Percentiles rank a stretch among this genome's conserved stretches.
Evolutionary conservation across 37 sponge, comb jelly and placozoan genomes (phyloP).

Genomic region (Bolinopsis microptera): DNA sequence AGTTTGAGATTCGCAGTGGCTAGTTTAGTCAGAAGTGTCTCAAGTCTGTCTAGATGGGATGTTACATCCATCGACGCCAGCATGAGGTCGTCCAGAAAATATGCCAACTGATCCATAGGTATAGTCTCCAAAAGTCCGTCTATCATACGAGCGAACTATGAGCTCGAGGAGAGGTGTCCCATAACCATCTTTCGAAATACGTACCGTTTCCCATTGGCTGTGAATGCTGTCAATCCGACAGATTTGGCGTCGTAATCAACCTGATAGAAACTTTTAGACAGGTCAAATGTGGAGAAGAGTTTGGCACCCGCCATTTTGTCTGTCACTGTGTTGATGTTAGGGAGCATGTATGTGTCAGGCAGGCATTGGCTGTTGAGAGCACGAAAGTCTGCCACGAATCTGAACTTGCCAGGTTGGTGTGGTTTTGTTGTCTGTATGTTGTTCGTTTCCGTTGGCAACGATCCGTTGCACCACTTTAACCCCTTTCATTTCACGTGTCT

Average conservation of each 20-base stretch:
- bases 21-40: not conserved
- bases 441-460: not conserved
- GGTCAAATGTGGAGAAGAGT: conserved; percentile 11
- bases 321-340: conserved; percentile 5
- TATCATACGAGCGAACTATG: not conserved
- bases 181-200: not conserved
- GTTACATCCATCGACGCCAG: not conserved
- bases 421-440: not conserved
- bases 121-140: not conserved
- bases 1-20: not conserved
- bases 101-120: not conserved
- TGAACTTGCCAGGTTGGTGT: not conserved
- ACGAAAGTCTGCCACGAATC: conserved; percentile 21
- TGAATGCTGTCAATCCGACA: conserved; percentile 15
- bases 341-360: not conserved
- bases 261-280: conserved; percentile 25
- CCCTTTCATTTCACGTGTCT: not conserved
- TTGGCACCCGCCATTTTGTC: conserved; percentile 27
- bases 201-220: conserved; percentile 27
- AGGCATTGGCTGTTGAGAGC: conserved; percentile 33
- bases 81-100: conserved; percentile 34
- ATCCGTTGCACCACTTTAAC: not conserved
- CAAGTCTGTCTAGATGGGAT: not conserved
- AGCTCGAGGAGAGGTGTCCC: conserved; percentile 24
- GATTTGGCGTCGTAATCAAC: not conserved